phyloP scores from a whole-genome alignment of 2,113 vertebrate genomes.

The Vulpes lagopus region DNA sequence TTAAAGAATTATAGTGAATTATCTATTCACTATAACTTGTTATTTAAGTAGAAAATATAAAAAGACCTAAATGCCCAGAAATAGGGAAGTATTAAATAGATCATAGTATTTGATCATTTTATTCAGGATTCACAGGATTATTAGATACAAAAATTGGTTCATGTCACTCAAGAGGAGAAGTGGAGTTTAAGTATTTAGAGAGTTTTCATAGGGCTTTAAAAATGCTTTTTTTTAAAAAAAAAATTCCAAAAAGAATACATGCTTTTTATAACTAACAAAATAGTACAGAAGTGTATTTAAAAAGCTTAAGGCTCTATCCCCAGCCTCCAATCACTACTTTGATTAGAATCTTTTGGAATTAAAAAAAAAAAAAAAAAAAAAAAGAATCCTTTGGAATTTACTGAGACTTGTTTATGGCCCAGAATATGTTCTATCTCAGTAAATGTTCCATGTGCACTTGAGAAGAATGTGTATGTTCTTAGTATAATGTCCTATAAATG shows the following conservation, averaged over 20 bases:
- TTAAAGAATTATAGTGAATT: neutral
- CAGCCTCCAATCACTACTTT: neutral
- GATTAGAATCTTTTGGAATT: neutral
- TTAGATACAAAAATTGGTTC: neutral
- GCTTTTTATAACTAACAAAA: neutral
- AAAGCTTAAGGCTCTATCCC: neutral
- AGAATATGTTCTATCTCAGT: neutral
- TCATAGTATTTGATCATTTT: conserved; percentile 3
- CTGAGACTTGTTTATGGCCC: neutral
- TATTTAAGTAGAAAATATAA: neutral
- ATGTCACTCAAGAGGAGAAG: neutral
- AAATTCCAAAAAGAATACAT: neutral
- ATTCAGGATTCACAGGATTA: neutral
- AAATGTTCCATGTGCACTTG: neutral
- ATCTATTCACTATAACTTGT: neutral
- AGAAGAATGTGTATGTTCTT: neutral
- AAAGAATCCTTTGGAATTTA: conserved; percentile 1
- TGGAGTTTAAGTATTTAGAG: neutral
- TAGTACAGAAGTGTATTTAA: neutral
- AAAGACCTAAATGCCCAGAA: neutral
- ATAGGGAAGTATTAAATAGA: conserved; percentile 30
- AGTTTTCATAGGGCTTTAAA: neutral
- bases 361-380: no score
- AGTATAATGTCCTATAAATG: neutral
- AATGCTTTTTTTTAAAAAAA: neutral